Evolutionary conservation across 2,113 vertebrate species (phyloP).

Genomic region (Thamnophis sirtalis): DNA sequence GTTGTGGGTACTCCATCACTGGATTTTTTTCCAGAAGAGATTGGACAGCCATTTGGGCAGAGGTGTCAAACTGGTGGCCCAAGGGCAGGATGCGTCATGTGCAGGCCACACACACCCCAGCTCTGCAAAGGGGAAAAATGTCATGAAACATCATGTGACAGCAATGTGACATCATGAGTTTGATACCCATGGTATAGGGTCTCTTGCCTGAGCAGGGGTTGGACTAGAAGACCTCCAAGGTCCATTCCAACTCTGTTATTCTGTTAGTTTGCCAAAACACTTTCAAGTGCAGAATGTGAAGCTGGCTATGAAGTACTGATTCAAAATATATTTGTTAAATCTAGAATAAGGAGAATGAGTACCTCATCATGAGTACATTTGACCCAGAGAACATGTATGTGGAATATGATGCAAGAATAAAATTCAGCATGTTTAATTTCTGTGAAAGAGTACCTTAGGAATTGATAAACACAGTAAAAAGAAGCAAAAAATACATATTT

Average conservation of each 20-base stretch:
- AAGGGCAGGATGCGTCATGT: too few species aligned
- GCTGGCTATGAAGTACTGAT: neutral
- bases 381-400: neutral
- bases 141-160: too few species aligned
- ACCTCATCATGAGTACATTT: neutral
- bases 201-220: neutral
- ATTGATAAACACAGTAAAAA: neutral
- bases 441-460: neutral
- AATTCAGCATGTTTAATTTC: neutral
- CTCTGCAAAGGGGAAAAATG: too few species aligned
- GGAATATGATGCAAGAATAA: neutral
- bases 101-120: too few species aligned
- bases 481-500: neutral
- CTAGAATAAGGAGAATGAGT: neutral
- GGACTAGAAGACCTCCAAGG: neutral
- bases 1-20: neutral
- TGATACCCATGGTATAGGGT: neutral
- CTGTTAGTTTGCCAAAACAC: neutral
- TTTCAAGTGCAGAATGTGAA: neutral
- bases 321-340: neutral
- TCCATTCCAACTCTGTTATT: neutral
- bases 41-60: neutral
- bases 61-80: too few species aligned
- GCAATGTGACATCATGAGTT: too few species aligned
- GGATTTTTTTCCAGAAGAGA: neutral